A percentile compares a stretch with the other conserved stretches of the same genome.
phyloP scores from a whole-genome alignment of 2,888 invertebrate species.

The Plutella xylostella region DNA sequence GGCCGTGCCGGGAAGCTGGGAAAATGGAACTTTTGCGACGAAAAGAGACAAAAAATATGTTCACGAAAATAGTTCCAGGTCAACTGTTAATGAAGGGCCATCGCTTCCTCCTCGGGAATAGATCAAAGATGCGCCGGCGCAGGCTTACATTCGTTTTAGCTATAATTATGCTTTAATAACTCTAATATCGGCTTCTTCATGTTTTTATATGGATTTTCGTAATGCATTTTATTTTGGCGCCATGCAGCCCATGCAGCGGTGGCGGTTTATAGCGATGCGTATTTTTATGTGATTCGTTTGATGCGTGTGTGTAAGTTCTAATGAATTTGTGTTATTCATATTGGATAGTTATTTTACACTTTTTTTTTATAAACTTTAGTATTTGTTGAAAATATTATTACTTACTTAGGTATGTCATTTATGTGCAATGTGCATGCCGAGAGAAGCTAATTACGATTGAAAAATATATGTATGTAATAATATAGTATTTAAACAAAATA shows the following conservation, averaged over 20 bases:
- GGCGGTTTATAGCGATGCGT: conserved; percentile 3
- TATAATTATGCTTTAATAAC: conserved; percentile 40
- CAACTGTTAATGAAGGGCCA: conserved; percentile 16
- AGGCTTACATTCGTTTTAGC: conserved; percentile 36
- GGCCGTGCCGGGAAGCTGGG: too few species aligned
- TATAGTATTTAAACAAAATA: too few species aligned
- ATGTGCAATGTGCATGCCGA: too few species aligned
- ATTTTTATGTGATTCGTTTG: neutral
- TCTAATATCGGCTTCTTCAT: conserved; percentile 18
- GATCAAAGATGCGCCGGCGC: conserved; percentile 36
- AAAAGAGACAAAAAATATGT: conserved; percentile 2
- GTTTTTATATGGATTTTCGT: conserved; percentile 17
- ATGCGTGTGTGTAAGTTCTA: neutral
- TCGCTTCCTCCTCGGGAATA: conserved; percentile 45
- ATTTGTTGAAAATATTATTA: too few species aligned
- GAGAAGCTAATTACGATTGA: too few species aligned
- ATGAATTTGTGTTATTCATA: neutral
- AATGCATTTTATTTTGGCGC: conserved; percentile 27
- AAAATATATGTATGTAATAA: too few species aligned
- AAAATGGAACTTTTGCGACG: too few species aligned
- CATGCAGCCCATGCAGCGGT: too few species aligned
- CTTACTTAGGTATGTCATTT: too few species aligned
- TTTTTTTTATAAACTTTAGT: too few species aligned
- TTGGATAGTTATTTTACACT: too few species aligned
- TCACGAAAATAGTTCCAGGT: neutral